Evolutionary conservation across 1,140 invertebrate species (phyloP), one percentile per base, ranked within the genome.

Genomic region (Pomacea maculata): DNA sequence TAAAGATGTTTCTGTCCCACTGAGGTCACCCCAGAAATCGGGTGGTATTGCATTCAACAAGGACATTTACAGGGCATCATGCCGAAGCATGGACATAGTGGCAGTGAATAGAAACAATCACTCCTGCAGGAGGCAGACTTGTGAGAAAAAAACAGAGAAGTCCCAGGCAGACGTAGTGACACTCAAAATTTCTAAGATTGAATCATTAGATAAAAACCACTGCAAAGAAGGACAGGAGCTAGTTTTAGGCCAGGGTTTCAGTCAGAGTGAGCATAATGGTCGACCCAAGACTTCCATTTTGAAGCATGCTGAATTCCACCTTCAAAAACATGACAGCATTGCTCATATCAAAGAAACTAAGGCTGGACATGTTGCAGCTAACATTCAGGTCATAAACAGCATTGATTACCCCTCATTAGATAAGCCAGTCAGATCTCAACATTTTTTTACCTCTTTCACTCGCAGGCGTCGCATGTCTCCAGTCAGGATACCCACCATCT

Each of bases 401-500:
- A 79, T 25, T 21, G 73, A 82, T 29, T 45, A 34, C 21, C 80
- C 84, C 52, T 57, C 83, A 21, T 75, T 78, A 25, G 83, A 86
- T 45, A 82, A 83, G 67, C 83, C 85, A 63, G 71, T 64, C 19
- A 86, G 86, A 7, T 87, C 88, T 15, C 82, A 82, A 11, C 80
- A 88, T 68, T 88, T 87, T 81, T 79, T 83, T 1, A 86, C 85
- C 72, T 86, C 86, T 21, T 80, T 85, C 3, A 82, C 84, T 8
- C 80, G 85, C 29, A 87, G 83, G 71, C 73, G 86, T 57, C 86
- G 86, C 2, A 73, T 79, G 15, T 87, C 88, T 8, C 87, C 87
- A 10, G 72, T 90, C n/a, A 82, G 85, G 63, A 87, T 89, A 73
- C 88, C 89, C 72, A 84, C 85, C 15, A 86, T 88, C 61, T 88